These are phyloP conservation scores for Goniozus legneri DNA, from an alignment of 1,140 invertebrate species.

Conservation along the genomic window DNA sequence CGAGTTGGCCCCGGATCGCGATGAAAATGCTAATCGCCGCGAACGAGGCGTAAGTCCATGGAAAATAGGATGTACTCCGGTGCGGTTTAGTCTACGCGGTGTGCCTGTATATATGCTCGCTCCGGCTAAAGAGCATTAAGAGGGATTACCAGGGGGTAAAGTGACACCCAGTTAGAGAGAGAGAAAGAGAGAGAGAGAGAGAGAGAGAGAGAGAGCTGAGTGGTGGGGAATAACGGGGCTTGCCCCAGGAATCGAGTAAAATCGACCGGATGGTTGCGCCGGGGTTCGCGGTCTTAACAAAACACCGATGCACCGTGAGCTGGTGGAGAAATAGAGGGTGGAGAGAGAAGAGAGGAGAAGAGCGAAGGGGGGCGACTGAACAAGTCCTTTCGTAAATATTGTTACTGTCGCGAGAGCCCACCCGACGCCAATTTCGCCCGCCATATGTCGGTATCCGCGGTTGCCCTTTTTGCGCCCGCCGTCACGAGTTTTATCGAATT, in stretches of 20 bases:
- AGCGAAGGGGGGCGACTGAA: slow-evolving; percentile 29
- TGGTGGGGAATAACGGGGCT: too few species aligned
- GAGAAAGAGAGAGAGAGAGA: too few species aligned
- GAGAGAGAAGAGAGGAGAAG: slow-evolving; percentile 4
- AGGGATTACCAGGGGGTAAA: slow-evolving; percentile 46
- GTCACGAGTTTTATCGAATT: too few species aligned
- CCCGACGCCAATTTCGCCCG: slow-evolving; percentile 41
- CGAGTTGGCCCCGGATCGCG: slow-evolving; percentile 24
- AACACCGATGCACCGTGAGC: too few species aligned
- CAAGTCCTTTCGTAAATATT: slow-evolving; percentile 55
- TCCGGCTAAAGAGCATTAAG: slow-evolving; percentile 51
- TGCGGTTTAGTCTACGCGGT: slow-evolving; percentile 47
- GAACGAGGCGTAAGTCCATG: slow-evolving; percentile 49
- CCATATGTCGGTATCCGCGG: slow-evolving; percentile 48
- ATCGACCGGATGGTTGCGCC: too few species aligned
- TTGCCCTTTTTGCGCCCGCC: slow-evolving; percentile 42
- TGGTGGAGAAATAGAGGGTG: slow-evolving; percentile 10
- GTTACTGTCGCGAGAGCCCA: slow-evolving; percentile 50
- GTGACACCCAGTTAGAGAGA: too few species aligned
- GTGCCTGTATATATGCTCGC: too few species aligned
- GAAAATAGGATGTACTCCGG: slow-evolving; percentile 50
- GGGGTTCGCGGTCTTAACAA: slow-evolving; percentile 49
- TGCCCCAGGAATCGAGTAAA: too few species aligned
- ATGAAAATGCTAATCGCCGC: slow-evolving; percentile 51
- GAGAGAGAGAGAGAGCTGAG: too few species aligned